phyloP scores from a whole-genome alignment of 2,113 vertebrate genomes.

The Spilogale gracilis region DNA sequence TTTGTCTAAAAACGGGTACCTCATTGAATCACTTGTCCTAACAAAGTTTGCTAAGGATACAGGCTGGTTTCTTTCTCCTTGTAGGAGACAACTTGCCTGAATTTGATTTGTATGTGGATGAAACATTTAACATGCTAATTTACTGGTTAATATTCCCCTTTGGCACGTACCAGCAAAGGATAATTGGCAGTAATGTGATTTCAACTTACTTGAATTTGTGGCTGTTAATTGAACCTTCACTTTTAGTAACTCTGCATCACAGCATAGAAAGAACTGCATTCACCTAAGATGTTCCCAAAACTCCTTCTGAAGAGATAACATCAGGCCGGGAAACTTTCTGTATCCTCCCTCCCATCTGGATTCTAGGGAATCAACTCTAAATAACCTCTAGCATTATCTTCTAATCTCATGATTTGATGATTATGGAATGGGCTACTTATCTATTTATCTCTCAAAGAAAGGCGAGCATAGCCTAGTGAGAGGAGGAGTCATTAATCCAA shows the following conservation, averaged over 20 bases:
- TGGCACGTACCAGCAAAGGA: constrained; percentile 70
- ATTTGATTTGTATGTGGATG: constrained; percentile 78
- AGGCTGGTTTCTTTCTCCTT: constrained; percentile 67
- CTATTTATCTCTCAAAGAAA: constrained; percentile 72
- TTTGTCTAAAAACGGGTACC: neutral
- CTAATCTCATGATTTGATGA: constrained; percentile 70
- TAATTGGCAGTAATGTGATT: constrained; percentile 81
- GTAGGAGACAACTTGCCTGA: constrained; percentile 55
- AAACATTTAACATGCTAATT: constrained; percentile 78
- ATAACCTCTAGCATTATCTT: constrained; percentile 67
- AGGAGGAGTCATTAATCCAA: constrained; percentile 75
- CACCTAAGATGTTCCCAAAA: constrained; percentile 64
- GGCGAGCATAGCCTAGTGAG: neutral
- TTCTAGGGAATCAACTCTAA: constrained; percentile 72
- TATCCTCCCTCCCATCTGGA: constrained; percentile 68
- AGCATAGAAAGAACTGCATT: constrained; percentile 73
- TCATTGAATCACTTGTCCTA: constrained; percentile 23
- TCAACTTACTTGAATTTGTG: constrained; percentile 80
- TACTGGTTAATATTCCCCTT: constrained; percentile 80
- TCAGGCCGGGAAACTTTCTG: neutral
- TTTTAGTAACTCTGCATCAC: constrained; percentile 71
- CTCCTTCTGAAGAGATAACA: constrained; percentile 64
- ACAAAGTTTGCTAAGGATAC: constrained; percentile 25
- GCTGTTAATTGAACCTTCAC: constrained; percentile 78
- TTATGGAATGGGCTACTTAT: constrained; percentile 61